Percentiles rank a stretch among this genome's conserved stretches.
phyloP scores from a whole-genome alignment of 2,113 vertebrate genomes.

The Semnornis frantzii region DNA sequence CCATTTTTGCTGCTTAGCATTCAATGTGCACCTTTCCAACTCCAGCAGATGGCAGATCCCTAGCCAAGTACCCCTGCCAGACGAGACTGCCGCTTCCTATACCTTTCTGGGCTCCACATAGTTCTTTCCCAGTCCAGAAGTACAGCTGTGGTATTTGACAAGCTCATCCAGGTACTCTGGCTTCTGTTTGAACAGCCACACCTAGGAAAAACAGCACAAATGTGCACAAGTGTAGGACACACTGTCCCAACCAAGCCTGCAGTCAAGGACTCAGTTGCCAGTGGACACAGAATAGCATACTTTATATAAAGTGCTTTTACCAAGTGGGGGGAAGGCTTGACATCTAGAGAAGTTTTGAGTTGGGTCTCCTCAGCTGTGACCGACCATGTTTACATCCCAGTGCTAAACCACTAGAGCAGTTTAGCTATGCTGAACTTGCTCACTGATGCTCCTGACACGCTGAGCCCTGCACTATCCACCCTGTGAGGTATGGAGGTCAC shows the following conservation, averaged over 20 bases:
- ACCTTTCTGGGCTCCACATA: conserved; percentile 78
- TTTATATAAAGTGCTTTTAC: background rate
- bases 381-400: background rate
- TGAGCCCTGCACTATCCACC: background rate
- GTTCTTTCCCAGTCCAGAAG: conserved; percentile 74
- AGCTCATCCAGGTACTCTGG: conserved; percentile 77
- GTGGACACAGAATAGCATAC: background rate
- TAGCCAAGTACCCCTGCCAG: background rate
- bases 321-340: background rate
- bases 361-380: background rate
- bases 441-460: rapidly evolving
- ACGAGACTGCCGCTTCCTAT: background rate
- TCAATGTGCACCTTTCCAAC: background rate
- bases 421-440: background rate
- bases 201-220: conserved; percentile 48
- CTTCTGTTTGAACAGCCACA: conserved; percentile 83
- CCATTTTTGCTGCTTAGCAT: background rate
- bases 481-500: too few species aligned
- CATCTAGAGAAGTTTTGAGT: background rate
- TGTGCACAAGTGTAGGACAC: rapidly evolving
- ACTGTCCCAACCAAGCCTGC: background rate
- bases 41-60: background rate
- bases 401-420: background rate
- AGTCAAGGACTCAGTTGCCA: background rate
- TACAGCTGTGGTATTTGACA: conserved; percentile 84